Conservation (phyloP, 2,113 vertebrate species). For the Eupsittula cactorum region DNA sequence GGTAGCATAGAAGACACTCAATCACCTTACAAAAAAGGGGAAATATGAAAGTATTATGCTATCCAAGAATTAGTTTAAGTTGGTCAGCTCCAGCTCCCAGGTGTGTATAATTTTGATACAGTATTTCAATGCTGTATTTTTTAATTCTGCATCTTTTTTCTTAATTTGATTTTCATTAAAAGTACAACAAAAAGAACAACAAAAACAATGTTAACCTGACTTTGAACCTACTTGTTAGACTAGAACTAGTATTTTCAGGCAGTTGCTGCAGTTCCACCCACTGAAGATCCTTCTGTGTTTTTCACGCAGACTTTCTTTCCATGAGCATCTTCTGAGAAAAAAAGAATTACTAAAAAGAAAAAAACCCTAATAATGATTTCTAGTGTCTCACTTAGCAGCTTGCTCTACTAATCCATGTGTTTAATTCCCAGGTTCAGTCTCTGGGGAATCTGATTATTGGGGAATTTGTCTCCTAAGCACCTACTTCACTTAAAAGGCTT, state of each 20-base stretch:
- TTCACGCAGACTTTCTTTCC: not conserved
- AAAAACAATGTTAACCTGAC: too few species aligned
- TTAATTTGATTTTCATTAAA: too few species aligned
- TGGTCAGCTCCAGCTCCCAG: not conserved
- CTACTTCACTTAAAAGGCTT: not conserved
- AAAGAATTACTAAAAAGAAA: not conserved
- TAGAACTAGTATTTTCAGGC: not conserved
- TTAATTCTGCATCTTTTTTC: not conserved
- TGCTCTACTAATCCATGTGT: constrained; percentile 6
- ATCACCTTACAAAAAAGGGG: not conserved
- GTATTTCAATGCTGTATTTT: not conserved
- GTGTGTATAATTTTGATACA: not conserved
- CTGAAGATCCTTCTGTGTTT: not conserved
- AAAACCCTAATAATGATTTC: not conserved
- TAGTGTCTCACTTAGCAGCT: not conserved
- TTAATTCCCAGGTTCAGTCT: not conserved
- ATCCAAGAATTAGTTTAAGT: not conserved
- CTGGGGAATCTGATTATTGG: not conserved
- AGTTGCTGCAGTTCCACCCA: not conserved
- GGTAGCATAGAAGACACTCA: not conserved
- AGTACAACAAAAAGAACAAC: too few species aligned
- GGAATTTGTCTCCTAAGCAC: not conserved
- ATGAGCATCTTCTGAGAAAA: not conserved
- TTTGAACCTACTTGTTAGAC: not conserved
- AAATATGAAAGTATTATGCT: not conserved